phyloP scores from a whole-genome alignment of 1,140 invertebrate species.

The Papilio machaon region DNA sequence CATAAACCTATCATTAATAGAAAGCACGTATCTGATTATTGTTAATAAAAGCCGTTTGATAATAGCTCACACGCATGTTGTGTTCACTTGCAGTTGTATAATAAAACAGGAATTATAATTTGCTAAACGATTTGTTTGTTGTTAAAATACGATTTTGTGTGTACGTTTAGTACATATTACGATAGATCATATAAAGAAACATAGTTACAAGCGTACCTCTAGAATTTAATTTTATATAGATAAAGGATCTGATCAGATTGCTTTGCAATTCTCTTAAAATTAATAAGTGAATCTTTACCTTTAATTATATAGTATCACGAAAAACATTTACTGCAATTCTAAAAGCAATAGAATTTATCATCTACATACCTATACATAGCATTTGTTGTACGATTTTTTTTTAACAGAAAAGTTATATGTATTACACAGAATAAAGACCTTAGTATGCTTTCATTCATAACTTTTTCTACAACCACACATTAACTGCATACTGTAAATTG shows the following conservation, averaged over 20 bases:
- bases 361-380: not conserved
- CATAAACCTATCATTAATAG: not conserved
- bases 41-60: not conserved
- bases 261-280: too few species aligned
- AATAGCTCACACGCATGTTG: not conserved
- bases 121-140: not conserved
- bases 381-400: not conserved
- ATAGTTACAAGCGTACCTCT: too few species aligned
- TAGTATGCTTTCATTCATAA: not conserved
- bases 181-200: too few species aligned
- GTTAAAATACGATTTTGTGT: not conserved
- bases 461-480: not conserved
- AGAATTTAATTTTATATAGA: too few species aligned
- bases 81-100: not conserved
- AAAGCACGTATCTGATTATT: slow-evolving; percentile 2
- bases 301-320: too few species aligned
- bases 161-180: too few species aligned
- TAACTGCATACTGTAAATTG: not conserved
- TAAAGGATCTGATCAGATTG: too few species aligned
- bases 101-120: not conserved
- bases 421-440: not conserved
- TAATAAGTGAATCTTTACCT: too few species aligned
- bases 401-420: not conserved
- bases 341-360: too few species aligned
- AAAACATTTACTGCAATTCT: too few species aligned